A percentile compares a stretch with the other conserved stretches of the same genome.
These are phyloP conservation scores for Cephus nigrinus DNA, from an alignment of 2,888 invertebrate genomes.

Conservation along the genomic window DNA sequence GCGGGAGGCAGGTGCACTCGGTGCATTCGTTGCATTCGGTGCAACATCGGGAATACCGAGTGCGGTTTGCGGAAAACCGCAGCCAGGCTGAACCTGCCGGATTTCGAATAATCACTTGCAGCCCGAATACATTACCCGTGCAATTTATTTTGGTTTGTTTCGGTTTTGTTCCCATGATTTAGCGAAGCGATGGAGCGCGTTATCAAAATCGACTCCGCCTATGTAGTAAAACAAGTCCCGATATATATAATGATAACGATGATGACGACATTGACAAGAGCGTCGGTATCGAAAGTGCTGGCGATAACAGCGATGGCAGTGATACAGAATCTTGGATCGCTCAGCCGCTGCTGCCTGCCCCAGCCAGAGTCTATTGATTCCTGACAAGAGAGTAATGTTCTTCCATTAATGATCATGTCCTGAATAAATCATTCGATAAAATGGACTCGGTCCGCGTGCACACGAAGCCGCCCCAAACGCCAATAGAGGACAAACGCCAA, in stretches of 20 bases:
- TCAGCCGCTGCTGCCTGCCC: constrained; percentile 25
- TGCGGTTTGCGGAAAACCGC: constrained; percentile 55
- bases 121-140: constrained; percentile 60
- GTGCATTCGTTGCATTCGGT: background rate
- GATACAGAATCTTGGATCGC: background rate
- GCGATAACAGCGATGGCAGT: background rate
- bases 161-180: constrained; percentile 59
- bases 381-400: constrained; percentile 60
- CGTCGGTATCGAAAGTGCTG: background rate
- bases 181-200: constrained; percentile 28
- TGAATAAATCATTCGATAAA: constrained; percentile 64
- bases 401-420: constrained; percentile 61
- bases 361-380: constrained; percentile 56
- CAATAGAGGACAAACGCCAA: constrained; percentile 39
- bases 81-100: constrained; percentile 53
- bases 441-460: constrained; percentile 47
- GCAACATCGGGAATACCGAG: constrained; percentile 29
- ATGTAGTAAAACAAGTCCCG: background rate
- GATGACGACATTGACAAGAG: background rate
- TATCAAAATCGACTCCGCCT: background rate
- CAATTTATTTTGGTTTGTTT: constrained; percentile 61
- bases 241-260: background rate
- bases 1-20: background rate
- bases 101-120: constrained; percentile 63
- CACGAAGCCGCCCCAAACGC: constrained; percentile 11